Evolutionary conservation across 1,140 invertebrate genomes (phyloP).

Genomic region (Bombus consobrinus): DNA sequence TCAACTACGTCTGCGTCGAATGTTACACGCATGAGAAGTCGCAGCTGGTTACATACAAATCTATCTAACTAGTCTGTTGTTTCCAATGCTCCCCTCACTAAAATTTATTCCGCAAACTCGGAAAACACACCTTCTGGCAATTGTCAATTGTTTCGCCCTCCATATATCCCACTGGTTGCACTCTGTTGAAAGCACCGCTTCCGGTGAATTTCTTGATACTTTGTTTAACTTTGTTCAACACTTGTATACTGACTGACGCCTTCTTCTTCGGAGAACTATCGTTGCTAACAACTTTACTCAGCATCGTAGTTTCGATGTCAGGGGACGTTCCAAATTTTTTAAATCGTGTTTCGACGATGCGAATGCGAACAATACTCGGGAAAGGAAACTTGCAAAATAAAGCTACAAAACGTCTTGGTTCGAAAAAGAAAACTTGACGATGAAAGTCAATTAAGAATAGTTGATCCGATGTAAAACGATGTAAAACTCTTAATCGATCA

Average conservation of each 20-base stretch:
- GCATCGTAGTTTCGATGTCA: neutral
- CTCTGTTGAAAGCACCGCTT: neutral
- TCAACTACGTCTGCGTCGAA: neutral
- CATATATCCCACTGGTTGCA: too few species aligned
- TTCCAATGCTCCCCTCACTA: slow-evolving; percentile 3
- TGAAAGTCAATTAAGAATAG: too few species aligned
- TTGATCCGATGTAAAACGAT: too few species aligned
- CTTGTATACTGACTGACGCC: neutral
- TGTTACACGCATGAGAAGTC: slow-evolving; percentile 45
- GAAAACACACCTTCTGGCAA: neutral
- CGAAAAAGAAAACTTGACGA: too few species aligned
- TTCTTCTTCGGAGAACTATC: too few species aligned
- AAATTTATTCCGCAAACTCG: slow-evolving; percentile 30
- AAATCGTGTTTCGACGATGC: neutral
- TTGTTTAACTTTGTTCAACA: neutral
- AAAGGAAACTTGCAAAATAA: too few species aligned
- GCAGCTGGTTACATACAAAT: slow-evolving; percentile 51
- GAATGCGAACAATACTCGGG: neutral
- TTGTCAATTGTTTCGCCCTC: neutral
- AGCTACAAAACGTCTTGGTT: too few species aligned
- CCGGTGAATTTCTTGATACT: neutral
- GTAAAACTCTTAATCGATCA: too few species aligned
- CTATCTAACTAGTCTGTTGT: slow-evolving; percentile 34
- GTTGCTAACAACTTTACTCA: neutral
- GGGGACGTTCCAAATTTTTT: neutral